Percentiles rank a stretch among this genome's conserved stretches.
These are phyloP conservation scores for Hesperophylax magnus DNA, from an alignment of 1,140 invertebrate genomes.

Conservation along the genomic window DNA sequence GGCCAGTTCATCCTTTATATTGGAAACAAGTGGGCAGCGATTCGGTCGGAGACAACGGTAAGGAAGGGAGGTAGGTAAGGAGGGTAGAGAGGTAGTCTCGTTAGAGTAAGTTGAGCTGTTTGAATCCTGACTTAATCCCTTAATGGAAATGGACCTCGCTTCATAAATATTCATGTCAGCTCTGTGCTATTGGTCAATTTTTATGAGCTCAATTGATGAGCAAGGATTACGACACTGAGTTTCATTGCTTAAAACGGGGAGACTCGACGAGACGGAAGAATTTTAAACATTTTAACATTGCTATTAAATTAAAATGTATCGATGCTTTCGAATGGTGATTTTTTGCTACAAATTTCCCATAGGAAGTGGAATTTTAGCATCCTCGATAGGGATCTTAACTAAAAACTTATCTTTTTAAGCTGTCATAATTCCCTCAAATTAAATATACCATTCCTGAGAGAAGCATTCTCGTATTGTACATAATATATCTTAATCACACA, in stretches of 20 bases:
- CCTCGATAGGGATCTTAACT: no score
- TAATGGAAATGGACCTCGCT: conserved; percentile 53
- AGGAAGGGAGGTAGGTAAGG: no score
- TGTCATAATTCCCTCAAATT: no score
- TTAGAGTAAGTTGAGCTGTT: not conserved
- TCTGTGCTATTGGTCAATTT: conserved; percentile 50
- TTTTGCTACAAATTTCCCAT: no score
- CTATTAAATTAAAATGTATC: no score
- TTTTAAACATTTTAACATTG: not conserved
- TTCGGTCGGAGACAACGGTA: not conserved
- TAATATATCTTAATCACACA: no score
- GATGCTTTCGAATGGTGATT: no score
- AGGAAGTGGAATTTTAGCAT: no score
- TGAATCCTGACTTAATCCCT: conserved; percentile 48
- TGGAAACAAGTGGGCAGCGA: conserved; percentile 3
- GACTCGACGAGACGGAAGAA: not conserved
- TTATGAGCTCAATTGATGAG: conserved; percentile 41
- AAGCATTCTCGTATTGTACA: no score
- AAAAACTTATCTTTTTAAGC: no score
- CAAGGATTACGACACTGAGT: not conserved
- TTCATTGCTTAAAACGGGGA: not conserved
- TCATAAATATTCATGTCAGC: conserved; percentile 54
- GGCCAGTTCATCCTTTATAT: conserved; percentile 2
- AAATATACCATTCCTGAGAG: no score
- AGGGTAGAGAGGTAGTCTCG: not conserved